Evolutionary conservation across 1,140 invertebrate genomes (phyloP), one percentile per base, ranked within the genome.

Genomic region (Bombus sibiricus): DNA sequence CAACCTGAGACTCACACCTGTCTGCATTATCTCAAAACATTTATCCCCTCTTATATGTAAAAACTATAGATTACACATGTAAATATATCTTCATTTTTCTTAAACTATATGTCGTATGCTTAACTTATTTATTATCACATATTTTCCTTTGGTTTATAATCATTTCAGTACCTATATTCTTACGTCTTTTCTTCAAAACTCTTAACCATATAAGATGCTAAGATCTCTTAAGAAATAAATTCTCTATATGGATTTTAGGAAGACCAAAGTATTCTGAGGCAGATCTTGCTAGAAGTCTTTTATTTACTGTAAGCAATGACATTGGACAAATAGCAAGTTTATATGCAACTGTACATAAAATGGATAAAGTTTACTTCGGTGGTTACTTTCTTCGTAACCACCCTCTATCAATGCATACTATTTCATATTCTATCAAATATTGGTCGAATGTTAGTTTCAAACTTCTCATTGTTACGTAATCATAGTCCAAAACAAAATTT

Each of bases 301-400:
- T 98, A 41, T 96, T 97, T 88, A 96, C 97, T 47, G 97, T 98
- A 81, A 97, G 97, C 92, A 98, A 98, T 92, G 97, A 98, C 92
- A 97, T 98, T 86, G 97, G 97, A 57, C 97, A 97, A 95, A 97
- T 97, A 88, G 96, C 97, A 59, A 97, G 96, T 93, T 95, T 97
- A 3, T 97, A 97, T 92, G 97, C 97, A 43, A 96, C 97, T 93
- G 95, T 97, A 89, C 96, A 97, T 92, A 95, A 96, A 79, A 93
- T 97, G 85, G 96, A 96, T 81, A 96, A 95, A 92, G 96, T 98
- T 75, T 97, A 97, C 89, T 98, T 98, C 95, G 97, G 97, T 66
- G 97, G 97, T 34, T 98, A 97, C 90, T 98, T 98, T 92, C 95
- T 98, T 18, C 95, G 97, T 47, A 97, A 97, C 90, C 97, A 97